phyloP scores from a whole-genome alignment of 2,113 vertebrate genomes.

The Sebastes schlegelii region DNA sequence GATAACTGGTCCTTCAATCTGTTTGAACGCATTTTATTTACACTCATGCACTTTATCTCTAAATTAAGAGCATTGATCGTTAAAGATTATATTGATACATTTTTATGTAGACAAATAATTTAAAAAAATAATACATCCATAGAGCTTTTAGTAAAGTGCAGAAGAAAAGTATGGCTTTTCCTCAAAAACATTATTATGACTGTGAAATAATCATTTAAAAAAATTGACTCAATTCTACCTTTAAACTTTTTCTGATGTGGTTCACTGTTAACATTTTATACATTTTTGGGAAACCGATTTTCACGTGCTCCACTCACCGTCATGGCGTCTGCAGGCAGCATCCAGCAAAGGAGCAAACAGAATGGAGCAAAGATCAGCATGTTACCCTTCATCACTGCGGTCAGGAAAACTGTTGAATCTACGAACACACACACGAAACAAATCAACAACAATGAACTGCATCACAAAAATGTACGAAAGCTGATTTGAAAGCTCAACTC shows the following conservation, averaged over 20 bases:
- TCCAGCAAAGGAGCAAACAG: conserved; percentile 10
- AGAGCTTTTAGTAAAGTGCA: too few species aligned
- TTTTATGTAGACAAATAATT: too few species aligned
- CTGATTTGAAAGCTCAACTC: neutral
- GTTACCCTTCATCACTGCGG: neutral
- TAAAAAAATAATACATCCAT: too few species aligned
- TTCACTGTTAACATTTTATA: neutral
- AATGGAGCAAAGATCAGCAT: neutral
- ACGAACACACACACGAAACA: neutral
- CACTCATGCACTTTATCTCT: neutral
- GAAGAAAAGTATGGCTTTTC: too few species aligned
- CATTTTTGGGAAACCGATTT: neutral
- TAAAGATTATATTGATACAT: too few species aligned
- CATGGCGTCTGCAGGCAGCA: neutral
- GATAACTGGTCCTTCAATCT: neutral
- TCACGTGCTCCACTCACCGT: neutral
- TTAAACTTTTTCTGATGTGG: neutral
- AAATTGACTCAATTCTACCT: too few species aligned
- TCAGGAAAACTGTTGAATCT: neutral
- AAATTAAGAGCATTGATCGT: neutral
- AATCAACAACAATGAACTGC: neutral
- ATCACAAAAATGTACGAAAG: neutral
- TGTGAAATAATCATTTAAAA: too few species aligned
- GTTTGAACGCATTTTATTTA: neutral
- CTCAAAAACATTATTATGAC: too few species aligned